A percentile compares a stretch with the other conserved stretches of the same genome.
Conservation (phyloP, 2,797 vertebrate species). For the Iguana delicatissima region DNA sequence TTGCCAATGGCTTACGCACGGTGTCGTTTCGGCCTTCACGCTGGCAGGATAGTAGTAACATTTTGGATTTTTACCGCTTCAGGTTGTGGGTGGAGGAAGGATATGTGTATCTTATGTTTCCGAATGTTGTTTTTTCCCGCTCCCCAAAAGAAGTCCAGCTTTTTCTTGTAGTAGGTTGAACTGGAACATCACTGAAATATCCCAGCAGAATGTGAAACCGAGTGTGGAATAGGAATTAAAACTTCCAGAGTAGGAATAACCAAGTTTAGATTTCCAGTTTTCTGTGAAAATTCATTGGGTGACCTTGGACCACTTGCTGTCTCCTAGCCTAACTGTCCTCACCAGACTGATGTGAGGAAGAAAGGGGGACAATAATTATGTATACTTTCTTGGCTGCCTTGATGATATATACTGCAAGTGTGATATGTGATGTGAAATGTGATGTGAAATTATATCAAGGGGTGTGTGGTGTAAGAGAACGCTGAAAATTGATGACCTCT, state of each 20-base stretch:
- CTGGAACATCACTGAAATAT: too few species aligned
- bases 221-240: not conserved
- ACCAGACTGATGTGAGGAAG: not conserved
- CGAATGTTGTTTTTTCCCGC: accelerated
- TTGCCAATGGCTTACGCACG: not conserved
- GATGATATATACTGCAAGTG: not conserved
- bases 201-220: not conserved
- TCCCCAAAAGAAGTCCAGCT: not conserved
- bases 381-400: not conserved
- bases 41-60: not conserved
- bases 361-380: not conserved
- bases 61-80: not conserved
- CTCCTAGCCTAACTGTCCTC: not conserved
- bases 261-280: not conserved
- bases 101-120: too few species aligned
- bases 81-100: not conserved
- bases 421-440: not conserved
- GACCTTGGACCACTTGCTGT: not conserved
- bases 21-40: not conserved
- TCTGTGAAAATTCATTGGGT: not conserved
- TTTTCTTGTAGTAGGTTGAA: too few species aligned
- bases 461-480: not conserved
- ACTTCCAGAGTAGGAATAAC: too few species aligned
- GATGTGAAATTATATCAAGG: not conserved
- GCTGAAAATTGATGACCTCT: not conserved